Base-by-base conservation (phyloP, 2,888 invertebrate genomes). In the Philonicus albiceps region DNA sequence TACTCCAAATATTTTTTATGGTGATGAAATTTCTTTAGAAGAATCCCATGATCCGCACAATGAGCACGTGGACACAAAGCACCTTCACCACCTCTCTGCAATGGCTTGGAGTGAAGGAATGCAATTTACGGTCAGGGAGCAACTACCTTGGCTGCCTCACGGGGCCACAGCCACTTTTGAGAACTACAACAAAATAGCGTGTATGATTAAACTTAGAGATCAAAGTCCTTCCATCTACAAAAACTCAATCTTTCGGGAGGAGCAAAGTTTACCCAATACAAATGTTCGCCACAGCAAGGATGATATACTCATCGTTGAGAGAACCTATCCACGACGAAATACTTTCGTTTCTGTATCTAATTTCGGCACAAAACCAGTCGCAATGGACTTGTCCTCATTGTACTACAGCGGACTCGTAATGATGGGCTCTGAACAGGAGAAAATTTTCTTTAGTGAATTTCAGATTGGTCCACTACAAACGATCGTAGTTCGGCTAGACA, bases 1-100 rank as follows among this genome's bases (percentile, higher is more conserved):
- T 8, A 97, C 97, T 0, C 95, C 97, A 0, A 96, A 95, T 89
- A 95, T 98, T 89, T 97, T 98, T 92, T 98, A 98, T 91, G 98
- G 98, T 0, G 98, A 98, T 91, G 98, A 98, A 93, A 95, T 98
- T 88, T 96, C 96, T 1, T 92, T 97, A 88, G 93, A 93, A 76
- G 94, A 95, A 88, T 90, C 94, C 2, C 90, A 93, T 72, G 94
- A 94, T 89, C 92, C 94, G 5, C 93, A 94, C 88, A 93, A 93
- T 85, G 95, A 95, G 89, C 93, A 93, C 87, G 93, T 93, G 88
- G 94, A 94, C 89, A 93, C 94, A 53, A 93, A 93, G 89, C 94
- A 95, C 90, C 91, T 95, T 16, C 95, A 95, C 89, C 96, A 96
- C 90, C 92, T 96, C 83, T 93, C 94, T 0, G 94, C 95, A 40